Base-by-base conservation (phyloP, 2,113 vertebrate species). In the Willisornis vidua region DNA sequence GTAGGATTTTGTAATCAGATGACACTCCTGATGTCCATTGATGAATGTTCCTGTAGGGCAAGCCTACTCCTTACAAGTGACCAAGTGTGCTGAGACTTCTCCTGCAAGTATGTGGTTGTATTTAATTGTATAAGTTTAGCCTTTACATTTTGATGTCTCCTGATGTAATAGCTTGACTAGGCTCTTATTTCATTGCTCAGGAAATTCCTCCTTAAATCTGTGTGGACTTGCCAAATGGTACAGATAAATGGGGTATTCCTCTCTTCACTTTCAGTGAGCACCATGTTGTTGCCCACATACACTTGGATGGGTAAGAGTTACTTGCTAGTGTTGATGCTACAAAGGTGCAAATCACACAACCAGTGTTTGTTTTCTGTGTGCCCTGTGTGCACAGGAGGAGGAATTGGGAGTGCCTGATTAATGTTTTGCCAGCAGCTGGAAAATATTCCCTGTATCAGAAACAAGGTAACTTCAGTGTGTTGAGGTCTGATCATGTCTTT, bases 181-280 rank as follows among this genome's bases (percentile, higher is more conserved):
- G 3, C 14, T 82, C 5, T 41, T 61, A 12, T 83, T 83, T 39
- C 35, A 41, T 10, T 52, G 52, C n/a, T 65, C 31, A 41, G 57
- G 14, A 85, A 78, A 61, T 39, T 41, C 16, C 22, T 19, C 12
- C 18, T 76, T 17, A 43, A 43, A 0, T n/a, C 62, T 39, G 68
- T 75, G 48, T 33, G 24, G 17, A 15, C 22, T 52, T 51, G 57
- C 43, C 49, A 87, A 57, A 78, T n/a, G 20, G 11, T 14, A 4
- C 29, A 37, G 22, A 31, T 8, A 35, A 85, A 46, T 31, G 31
- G 35, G 29, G 35, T n/a, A 35, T 75, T 26, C 49, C 11, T n/a
- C 29, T 35, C 48, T 75, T 29, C 0, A 0, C 14, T 73, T 24
- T 51, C 26, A n/a, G 33, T 9, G 41, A 61, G 14, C 2, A 1